These are phyloP conservation scores for Perodicticus potto DNA, from an alignment of 2,797 vertebrate genomes.

Conservation along the genomic window DNA sequence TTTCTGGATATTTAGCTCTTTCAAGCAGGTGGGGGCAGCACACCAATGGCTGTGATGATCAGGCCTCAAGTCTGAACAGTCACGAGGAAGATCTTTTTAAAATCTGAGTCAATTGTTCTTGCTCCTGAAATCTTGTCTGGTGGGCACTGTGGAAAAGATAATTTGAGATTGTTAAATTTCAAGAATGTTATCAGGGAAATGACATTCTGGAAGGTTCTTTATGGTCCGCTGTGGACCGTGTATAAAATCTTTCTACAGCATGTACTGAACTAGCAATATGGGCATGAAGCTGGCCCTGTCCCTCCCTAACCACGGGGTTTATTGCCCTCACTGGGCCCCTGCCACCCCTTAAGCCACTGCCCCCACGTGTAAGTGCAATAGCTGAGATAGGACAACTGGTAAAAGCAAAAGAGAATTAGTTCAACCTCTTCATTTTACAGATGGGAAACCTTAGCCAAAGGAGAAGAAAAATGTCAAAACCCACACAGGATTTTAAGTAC, in stretches of 20 bases:
- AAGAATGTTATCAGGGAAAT: not conserved
- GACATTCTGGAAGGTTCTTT: not conserved
- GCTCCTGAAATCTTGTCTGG: constrained; percentile 20
- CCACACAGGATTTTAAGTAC: not conserved
- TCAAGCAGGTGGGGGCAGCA: not conserved
- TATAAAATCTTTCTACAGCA: not conserved
- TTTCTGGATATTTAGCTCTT: not conserved
- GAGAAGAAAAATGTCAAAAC: not conserved
- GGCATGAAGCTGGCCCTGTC: not conserved
- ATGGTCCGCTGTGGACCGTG: not conserved
- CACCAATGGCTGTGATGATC: not conserved
- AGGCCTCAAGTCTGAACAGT: not conserved
- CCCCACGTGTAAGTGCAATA: not conserved
- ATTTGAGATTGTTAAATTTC: not conserved
- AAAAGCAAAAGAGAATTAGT: not conserved
- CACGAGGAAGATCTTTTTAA: not conserved
- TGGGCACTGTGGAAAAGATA: not conserved
- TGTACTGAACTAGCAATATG: not conserved
- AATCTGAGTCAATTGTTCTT: not conserved
- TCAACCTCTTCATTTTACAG: not conserved
- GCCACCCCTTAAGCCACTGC: not conserved
- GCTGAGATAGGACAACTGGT: not conserved
- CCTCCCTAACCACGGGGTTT: not conserved
- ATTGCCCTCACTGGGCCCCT: not conserved
- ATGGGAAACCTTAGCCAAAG: not conserved